phyloP scores from a whole-genome alignment of 2,888 invertebrate genomes.

The Glyphotaelius pellucidus region DNA sequence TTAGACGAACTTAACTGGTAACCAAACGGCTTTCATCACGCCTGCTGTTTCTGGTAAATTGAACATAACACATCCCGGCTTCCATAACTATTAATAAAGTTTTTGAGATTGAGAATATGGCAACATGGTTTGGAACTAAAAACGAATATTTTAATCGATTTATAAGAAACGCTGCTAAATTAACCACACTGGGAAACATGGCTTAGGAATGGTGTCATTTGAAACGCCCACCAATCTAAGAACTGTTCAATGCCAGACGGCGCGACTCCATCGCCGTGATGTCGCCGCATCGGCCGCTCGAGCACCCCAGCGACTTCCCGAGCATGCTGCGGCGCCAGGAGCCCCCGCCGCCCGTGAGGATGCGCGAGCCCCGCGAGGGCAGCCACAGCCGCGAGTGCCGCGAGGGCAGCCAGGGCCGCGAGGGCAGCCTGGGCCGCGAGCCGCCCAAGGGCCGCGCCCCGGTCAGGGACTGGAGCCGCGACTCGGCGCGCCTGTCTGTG shows the following conservation, averaged over 20 bases:
- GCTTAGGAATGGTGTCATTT: neutral
- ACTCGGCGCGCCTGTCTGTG: constrained; percentile 80
- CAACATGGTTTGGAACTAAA: neutral
- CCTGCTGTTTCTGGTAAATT: neutral
- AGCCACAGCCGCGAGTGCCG: constrained; percentile 73
- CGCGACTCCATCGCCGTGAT: constrained; percentile 80
- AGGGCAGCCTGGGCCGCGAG: constrained; percentile 67
- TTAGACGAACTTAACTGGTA: neutral
- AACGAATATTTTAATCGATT: neutral
- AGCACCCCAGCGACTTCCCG: constrained; percentile 85
- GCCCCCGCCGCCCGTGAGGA: constrained; percentile 75
- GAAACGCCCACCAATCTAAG: neutral
- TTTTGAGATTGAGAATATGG: neutral
- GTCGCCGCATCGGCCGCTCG: constrained; percentile 78
- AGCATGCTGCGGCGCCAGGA: constrained; percentile 81
- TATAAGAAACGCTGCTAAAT: neutral
- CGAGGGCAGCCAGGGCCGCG: constrained; percentile 69
- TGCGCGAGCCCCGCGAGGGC: constrained; percentile 67
- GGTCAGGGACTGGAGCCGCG: constrained; percentile 75
- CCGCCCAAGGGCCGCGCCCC: constrained; percentile 66
- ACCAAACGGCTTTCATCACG: neutral
- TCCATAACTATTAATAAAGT: neutral
- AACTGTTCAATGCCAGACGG: constrained; percentile 72
- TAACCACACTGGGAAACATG: neutral
- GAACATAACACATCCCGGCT: neutral